A percentile compares a stretch with the other conserved stretches of the same genome.
Conservation (phyloP, 2,888 invertebrate genomes). For the Physocephala rufipes region DNA sequence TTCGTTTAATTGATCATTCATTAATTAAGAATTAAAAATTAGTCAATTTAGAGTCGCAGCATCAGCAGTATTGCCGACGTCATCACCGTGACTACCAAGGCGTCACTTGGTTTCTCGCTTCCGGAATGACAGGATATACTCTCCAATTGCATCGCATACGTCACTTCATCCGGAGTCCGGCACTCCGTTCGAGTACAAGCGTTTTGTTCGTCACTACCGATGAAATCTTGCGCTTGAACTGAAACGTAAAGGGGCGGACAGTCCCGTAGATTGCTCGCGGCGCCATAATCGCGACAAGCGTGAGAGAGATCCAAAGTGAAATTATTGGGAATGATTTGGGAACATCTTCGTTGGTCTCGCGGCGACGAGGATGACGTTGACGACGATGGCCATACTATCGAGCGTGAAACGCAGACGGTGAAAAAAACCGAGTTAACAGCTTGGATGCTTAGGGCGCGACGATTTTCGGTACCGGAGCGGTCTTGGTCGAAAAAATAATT, state of each 20-base stretch:
- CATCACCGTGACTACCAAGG: neutral
- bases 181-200: constrained; percentile 72
- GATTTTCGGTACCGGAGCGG: constrained; percentile 66
- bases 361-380: constrained; percentile 46
- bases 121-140: constrained; percentile 74
- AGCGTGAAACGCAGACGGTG: constrained; percentile 74
- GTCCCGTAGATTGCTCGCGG: constrained; percentile 56
- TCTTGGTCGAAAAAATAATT: constrained; percentile 73
- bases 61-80: neutral
- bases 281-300: constrained; percentile 69
- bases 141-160: constrained; percentile 73
- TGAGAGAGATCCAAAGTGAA: constrained; percentile 69
- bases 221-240: constrained; percentile 66
- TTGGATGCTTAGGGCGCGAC: constrained; percentile 68
- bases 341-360: constrained; percentile 65
- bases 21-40: too few species aligned
- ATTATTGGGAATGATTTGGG: constrained; percentile 68
- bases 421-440: constrained; percentile 68
- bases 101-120: constrained; percentile 46
- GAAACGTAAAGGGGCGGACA: constrained; percentile 78
- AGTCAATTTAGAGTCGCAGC: too few species aligned
- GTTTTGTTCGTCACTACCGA: constrained; percentile 44
- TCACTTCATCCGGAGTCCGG: constrained; percentile 74
- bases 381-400: constrained; percentile 66
- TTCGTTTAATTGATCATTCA: too few species aligned